Percentiles rank a stretch among this genome's conserved stretches.
Conservation (phyloP, 2,888 invertebrate species). For the Pterobdella sp. region DNA sequence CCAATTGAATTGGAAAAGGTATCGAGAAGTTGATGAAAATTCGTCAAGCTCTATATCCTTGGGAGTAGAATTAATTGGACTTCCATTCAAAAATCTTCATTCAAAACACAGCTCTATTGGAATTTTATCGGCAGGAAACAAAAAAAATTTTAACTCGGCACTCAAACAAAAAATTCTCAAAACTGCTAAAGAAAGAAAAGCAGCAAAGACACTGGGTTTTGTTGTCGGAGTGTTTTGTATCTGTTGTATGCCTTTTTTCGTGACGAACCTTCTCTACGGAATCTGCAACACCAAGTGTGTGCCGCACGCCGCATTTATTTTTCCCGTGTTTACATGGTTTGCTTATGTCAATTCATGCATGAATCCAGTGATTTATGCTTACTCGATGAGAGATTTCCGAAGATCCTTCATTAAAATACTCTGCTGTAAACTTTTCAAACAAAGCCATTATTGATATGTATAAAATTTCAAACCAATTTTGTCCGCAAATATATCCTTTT, state of each 20-base stretch:
- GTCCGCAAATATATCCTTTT: no score
- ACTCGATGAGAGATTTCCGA: slow-evolving; percentile 86
- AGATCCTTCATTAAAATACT: slow-evolving; percentile 82
- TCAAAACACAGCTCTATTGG: background rate
- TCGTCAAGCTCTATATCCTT: slow-evolving; percentile 1
- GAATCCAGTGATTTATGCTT: slow-evolving; percentile 87
- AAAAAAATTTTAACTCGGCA: slow-evolving; percentile 62
- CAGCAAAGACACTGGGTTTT: slow-evolving; percentile 90
- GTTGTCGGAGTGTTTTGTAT: slow-evolving; percentile 94
- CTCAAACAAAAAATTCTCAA: slow-evolving; percentile 84
- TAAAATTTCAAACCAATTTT: no score
- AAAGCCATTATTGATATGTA: no score
- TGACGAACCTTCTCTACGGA: slow-evolving; percentile 82
- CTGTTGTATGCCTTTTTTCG: slow-evolving; percentile 95
- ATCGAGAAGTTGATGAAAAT: background rate
- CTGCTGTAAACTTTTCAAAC: slow-evolving; percentile 56
- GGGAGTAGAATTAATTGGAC: background rate
- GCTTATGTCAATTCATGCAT: slow-evolving; percentile 52
- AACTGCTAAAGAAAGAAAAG: slow-evolving; percentile 92
- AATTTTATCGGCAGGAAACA: background rate
- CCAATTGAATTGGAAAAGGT: background rate
- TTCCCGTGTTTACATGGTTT: slow-evolving; percentile 50
- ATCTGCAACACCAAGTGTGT: slow-evolving; percentile 64
- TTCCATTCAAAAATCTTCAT: background rate
- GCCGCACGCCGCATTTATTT: slow-evolving; percentile 42